Evolutionary conservation across 1,140 invertebrate genomes (phyloP).

Genomic region (Agrilus planipennis): DNA sequence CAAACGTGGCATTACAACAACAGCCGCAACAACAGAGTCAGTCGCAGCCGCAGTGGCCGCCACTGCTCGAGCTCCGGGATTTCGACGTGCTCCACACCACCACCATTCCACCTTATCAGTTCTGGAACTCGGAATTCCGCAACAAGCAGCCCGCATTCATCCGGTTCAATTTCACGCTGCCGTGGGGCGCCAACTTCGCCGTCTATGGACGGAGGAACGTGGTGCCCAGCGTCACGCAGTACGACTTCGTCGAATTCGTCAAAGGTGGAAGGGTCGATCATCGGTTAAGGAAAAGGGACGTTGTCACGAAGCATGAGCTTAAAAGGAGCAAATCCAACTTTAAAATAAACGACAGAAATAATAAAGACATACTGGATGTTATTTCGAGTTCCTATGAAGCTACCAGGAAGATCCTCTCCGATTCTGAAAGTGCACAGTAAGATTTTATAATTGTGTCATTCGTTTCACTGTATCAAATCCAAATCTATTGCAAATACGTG

Average conservation of each 20-base stretch:
- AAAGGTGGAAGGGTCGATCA: conserved; percentile 70
- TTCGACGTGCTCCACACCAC: conserved; percentile 69
- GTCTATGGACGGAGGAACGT: conserved; percentile 86
- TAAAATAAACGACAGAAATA: conserved; percentile 15
- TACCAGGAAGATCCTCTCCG: conserved; percentile 34
- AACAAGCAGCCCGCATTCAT: conserved; percentile 82
- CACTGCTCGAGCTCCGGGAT: conserved; percentile 64
- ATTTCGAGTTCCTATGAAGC: conserved; percentile 39
- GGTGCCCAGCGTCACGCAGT: conserved; percentile 86
- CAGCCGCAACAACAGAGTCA: conserved; percentile 36
- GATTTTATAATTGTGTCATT: too few species aligned
- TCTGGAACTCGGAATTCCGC: conserved; percentile 83
- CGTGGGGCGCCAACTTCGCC: conserved; percentile 83
- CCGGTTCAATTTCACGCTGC: conserved; percentile 78
- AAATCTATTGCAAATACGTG: too few species aligned
- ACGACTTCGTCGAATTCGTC: conserved; percentile 89
- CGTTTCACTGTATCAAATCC: too few species aligned
- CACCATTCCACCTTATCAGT: conserved; percentile 74
- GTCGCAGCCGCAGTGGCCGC: conserved; percentile 57
- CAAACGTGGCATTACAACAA: conserved; percentile 28
- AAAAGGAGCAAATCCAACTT: conserved; percentile 4
- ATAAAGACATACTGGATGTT: conserved; percentile 37
- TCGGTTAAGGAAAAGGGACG: conserved; percentile 46
- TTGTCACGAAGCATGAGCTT: conserved; percentile 26
- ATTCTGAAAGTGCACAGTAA: too few species aligned